A percentile compares a stretch with the other conserved stretches of the same genome.
phyloP scores from a whole-genome alignment of 2,113 vertebrate species.

The Microcebus ravelobensis region DNA sequence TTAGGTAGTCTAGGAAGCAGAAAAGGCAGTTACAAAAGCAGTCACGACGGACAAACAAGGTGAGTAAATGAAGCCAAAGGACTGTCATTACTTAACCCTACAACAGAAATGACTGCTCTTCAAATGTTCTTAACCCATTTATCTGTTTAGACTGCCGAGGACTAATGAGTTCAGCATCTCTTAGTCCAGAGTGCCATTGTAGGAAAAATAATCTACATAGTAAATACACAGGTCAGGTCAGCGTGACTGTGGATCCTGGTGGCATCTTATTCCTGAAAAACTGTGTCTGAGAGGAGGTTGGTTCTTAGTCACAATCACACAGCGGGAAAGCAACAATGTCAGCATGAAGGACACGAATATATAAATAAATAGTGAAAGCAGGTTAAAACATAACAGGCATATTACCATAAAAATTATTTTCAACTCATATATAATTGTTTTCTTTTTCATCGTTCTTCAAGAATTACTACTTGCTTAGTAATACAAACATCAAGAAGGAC shows the following conservation, averaged over 20 bases:
- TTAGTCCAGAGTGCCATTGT: neutral
- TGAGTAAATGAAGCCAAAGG: too few species aligned
- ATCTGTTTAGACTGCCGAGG: neutral
- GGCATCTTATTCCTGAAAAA: neutral
- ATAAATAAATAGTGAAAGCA: neutral
- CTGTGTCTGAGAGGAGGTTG: too few species aligned
- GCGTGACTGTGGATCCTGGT: too few species aligned
- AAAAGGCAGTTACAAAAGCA: neutral
- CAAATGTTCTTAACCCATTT: neutral
- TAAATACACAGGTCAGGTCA: neutral
- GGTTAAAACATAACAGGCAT: neutral
- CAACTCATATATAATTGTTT: constrained; percentile 2
- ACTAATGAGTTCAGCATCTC: neutral
- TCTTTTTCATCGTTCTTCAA: neutral
- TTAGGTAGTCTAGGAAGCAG: accelerated
- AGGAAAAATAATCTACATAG: neutral
- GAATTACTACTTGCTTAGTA: neutral
- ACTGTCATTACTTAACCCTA: accelerated
- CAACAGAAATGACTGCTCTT: accelerated
- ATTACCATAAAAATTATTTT: neutral
- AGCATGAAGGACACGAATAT: neutral
- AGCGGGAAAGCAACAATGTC: accelerated
- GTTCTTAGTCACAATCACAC: too few species aligned
- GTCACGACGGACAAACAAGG: accelerated
- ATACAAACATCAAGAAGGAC: neutral